These are phyloP conservation scores for Ditylenchus weischeri DNA, from an alignment of 2,888 invertebrate species.

Conservation along the genomic window DNA sequence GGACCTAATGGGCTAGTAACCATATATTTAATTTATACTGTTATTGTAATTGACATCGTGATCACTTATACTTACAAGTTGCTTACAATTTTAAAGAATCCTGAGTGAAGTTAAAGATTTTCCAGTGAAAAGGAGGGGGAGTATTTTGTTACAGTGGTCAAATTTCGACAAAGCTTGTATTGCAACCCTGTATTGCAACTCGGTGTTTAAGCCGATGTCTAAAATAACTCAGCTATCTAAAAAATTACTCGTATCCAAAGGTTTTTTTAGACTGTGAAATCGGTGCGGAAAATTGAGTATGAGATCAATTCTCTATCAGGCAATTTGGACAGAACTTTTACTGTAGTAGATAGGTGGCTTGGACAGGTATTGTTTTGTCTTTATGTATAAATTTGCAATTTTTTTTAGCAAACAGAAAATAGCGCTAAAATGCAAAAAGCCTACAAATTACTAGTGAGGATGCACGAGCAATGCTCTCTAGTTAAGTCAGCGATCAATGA, in stretches of 20 bases:
- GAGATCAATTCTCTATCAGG: constrained; percentile 88
- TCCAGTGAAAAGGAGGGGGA: too few species aligned
- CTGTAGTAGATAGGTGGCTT: constrained; percentile 71
- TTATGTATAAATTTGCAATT: too few species aligned
- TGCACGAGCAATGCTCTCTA: constrained; percentile 31
- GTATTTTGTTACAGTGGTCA: too few species aligned
- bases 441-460: constrained; percentile 24
- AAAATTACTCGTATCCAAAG: not conserved
- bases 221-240: not conserved
- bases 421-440: constrained; percentile 24
- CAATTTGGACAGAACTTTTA: constrained; percentile 85
- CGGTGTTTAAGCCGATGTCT: too few species aligned
- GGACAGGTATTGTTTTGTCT: not conserved
- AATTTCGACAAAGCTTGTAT: too few species aligned
- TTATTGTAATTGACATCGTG: too few species aligned
- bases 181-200: too few species aligned
- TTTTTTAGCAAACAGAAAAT: constrained; percentile 13
- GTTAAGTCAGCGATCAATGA: constrained; percentile 27
- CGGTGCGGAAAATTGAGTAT: constrained; percentile 72
- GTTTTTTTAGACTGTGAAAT: constrained; percentile 71
- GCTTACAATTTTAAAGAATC: too few species aligned
- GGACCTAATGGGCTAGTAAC: too few species aligned
- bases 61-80: too few species aligned
- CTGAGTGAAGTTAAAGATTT: too few species aligned
- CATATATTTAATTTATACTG: too few species aligned